Evolutionary conservation across 2,888 invertebrate genomes (phyloP).

Genomic region (Ochropleura plecta): DNA sequence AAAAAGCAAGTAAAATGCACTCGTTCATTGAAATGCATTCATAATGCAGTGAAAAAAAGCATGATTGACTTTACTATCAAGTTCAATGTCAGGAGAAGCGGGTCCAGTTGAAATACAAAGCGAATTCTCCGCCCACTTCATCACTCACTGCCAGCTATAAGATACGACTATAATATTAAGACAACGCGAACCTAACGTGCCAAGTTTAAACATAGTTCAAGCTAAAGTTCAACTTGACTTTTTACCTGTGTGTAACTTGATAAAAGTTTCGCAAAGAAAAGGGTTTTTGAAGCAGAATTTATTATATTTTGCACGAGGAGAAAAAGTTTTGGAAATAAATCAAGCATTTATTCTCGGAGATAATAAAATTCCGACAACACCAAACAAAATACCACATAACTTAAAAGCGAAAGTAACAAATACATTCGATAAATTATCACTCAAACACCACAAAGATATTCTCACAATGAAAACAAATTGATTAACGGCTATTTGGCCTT

Average conservation of each 20-base stretch:
- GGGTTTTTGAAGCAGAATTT: neutral
- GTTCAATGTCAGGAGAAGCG: conserved; percentile 37
- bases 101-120: conserved; percentile 48
- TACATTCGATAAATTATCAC: conserved; percentile 46
- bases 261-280: conserved; percentile 3
- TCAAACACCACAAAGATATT: conserved; percentile 45
- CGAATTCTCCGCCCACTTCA: conserved; percentile 40
- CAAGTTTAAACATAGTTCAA: conserved; percentile 43
- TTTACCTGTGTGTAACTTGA: conserved; percentile 12
- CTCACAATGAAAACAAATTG: conserved; percentile 62
- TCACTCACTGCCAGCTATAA: conserved; percentile 59
- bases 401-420: conserved; percentile 41
- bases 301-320: neutral
- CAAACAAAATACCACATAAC: conserved; percentile 38
- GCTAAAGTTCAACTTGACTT: conserved; percentile 11
- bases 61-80: conserved; percentile 23
- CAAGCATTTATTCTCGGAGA: neutral
- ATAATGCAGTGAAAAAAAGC: conserved; percentile 4
- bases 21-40: conserved; percentile 9
- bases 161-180: conserved; percentile 51
- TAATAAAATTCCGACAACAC: conserved; percentile 7
- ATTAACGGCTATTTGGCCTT: conserved; percentile 65
- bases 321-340: conserved; percentile 33
- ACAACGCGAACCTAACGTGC: conserved; percentile 28
- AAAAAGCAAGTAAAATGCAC: neutral